Base-by-base conservation (phyloP, 2,888 invertebrate genomes). In the Mythimna ferrago region DNA sequence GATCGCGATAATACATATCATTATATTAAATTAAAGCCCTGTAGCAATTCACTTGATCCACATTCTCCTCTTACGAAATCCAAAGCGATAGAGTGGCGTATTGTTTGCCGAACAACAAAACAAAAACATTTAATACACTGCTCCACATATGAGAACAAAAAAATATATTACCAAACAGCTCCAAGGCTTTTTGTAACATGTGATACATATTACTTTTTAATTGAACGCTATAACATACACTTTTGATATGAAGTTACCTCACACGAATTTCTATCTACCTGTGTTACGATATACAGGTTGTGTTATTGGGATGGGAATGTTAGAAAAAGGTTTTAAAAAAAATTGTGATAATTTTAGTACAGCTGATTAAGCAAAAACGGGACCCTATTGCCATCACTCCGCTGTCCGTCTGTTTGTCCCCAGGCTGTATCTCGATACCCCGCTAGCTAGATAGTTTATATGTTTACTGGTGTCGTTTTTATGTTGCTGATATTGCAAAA, bases 181-280 rank as follows among this genome's bases (percentile, higher is more conserved):
- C 62, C 69, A 80, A 80, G 76, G 76, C 61, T 83, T 62, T 83
- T 56, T 64, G 76, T 73, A 70, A 82, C 73, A 73, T 80, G 63
- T 80, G 78, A 62, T 76, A 76, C 72, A 62, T 60, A 80, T 80
- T 72, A 61, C 64, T 76, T 81, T 83, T 83, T 83, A 81, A 81
- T 81, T 81, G 58, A 65, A 67, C 62, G 51, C 56, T 61, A 68
- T 67, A 56, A 82, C 80, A 79, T 80, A 83, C 66, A 72, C 54
- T 63, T 80, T 82, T 81, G 80, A 83, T 83, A 73, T 62, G 65
- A 6, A 10, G 69, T 76, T 83, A 62, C 76, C 73, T 56, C 83
- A 83, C 80, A 56, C 62, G 67, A 62, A 48, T 48, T 48, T 48
- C 68, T 73, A 62, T 64, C 57, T 62, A 68, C 66, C 21, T n/a